Evolutionary conservation across 2,888 invertebrate genomes (phyloP).

Genomic region (Macrophya alboannulata): DNA sequence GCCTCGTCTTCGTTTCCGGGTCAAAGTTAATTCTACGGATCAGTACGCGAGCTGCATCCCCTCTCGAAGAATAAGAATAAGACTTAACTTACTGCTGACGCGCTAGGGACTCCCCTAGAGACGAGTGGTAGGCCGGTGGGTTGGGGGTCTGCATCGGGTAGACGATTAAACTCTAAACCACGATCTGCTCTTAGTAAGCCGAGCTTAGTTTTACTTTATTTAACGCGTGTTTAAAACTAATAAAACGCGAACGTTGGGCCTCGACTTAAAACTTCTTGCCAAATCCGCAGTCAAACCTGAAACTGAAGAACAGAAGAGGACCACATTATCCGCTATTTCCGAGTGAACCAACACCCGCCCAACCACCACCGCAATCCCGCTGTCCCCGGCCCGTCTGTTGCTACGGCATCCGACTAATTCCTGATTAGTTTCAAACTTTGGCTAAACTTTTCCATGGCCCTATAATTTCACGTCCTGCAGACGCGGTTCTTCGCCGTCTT

Average conservation of each 20-base stretch:
- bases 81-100: slow-evolving; percentile 53
- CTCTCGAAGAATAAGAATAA: slow-evolving; percentile 49
- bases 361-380: slow-evolving; percentile 35
- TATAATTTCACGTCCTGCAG: slow-evolving; percentile 51
- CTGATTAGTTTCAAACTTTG: slow-evolving; percentile 63
- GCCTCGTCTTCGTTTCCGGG: slow-evolving; percentile 38
- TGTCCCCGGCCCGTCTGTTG: slow-evolving; percentile 44
- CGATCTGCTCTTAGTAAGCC: slow-evolving; percentile 69
- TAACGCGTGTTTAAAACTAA: slow-evolving; percentile 80
- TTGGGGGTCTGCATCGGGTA: slow-evolving; percentile 55
- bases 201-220: slow-evolving; percentile 77
- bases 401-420: slow-evolving; percentile 62
- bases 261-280: slow-evolving; percentile 60
- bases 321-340: slow-evolving; percentile 66
- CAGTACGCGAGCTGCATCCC: slow-evolving; percentile 42
- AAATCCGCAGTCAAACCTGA: slow-evolving; percentile 72
- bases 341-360: slow-evolving; percentile 24
- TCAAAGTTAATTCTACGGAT: slow-evolving; percentile 55
- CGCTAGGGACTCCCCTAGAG: slow-evolving; percentile 39
- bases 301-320: slow-evolving; percentile 68
- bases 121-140: slow-evolving; percentile 33
- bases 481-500: slow-evolving; percentile 32
- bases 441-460: slow-evolving; percentile 64
- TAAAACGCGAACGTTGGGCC: slow-evolving; percentile 68
- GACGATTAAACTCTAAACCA: slow-evolving; percentile 74